Evolutionary conservation across 2,113 vertebrate species (phyloP).

Genomic region (Oriolus oriolus): DNA sequence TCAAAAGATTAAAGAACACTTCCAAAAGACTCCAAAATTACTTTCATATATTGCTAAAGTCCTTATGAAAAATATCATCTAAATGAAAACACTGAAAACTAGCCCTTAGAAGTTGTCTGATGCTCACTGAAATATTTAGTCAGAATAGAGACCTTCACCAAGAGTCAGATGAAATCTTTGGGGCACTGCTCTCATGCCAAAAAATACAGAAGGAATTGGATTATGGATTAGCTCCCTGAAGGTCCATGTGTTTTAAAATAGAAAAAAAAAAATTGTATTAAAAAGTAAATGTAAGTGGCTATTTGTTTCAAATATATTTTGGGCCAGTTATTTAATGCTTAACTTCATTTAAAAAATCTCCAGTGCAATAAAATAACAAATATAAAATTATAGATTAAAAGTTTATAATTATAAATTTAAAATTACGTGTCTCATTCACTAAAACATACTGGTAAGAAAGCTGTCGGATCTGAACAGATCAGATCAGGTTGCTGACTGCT

Average conservation of each 20-base stretch:
- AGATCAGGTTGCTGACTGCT: neutral
- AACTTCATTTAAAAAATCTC: neutral
- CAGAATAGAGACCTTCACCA: neutral
- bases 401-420: neutral
- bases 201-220: neutral
- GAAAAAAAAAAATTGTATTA: neutral
- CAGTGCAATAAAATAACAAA: neutral
- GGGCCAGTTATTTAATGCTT: neutral
- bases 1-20: neutral
- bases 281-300: neutral
- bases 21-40: neutral
- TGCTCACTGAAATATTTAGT: neutral
- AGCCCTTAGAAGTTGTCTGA: neutral
- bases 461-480: neutral
- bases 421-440: neutral
- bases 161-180: neutral
- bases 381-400: neutral
- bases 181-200: neutral
- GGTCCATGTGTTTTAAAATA: neutral
- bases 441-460: neutral
- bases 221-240: neutral
- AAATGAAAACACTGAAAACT: neutral
- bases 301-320: neutral
- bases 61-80: neutral
- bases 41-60: neutral